Evolutionary conservation across 2,888 invertebrate species (phyloP).

Genomic region (Papilio demoleus): DNA sequence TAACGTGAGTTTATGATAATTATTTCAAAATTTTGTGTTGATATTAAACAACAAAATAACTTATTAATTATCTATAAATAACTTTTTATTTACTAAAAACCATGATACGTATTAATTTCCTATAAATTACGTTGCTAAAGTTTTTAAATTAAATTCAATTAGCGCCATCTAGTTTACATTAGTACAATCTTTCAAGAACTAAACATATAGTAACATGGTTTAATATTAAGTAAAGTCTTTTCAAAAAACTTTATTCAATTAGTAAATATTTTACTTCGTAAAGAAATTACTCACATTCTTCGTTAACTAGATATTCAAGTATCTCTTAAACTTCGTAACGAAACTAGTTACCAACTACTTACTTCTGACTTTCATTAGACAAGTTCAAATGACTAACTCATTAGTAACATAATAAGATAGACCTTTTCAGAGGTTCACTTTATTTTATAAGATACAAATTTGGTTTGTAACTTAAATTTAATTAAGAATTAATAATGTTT

Average conservation of each 20-base stretch:
- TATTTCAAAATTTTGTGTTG: too few relatives aligned
- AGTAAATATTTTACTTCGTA: background rate
- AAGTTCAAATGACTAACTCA: conserved; percentile 27
- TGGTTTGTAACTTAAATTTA: background rate
- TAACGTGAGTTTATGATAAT: conserved; percentile 13
- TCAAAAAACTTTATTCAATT: background rate
- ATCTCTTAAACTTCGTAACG: conserved; percentile 27
- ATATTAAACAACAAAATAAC: background rate
- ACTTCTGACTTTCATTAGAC: conserved; percentile 25
- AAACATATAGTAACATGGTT: too few relatives aligned
- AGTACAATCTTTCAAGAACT: too few relatives aligned
- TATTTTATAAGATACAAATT: background rate
- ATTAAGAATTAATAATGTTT: background rate
- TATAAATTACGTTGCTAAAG: too few relatives aligned
- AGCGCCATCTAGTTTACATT: too few relatives aligned
- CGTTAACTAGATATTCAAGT: conserved; percentile 18
- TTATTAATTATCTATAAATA: background rate
- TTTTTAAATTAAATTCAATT: too few relatives aligned
- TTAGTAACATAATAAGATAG: conserved; percentile 21
- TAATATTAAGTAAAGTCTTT: too few relatives aligned
- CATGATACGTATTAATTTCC: background rate
- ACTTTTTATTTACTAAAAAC: background rate
- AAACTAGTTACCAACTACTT: conserved; percentile 34
- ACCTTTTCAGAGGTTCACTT: conserved; percentile 11
- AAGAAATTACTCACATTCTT: background rate